Base-by-base conservation (phyloP, 2,113 vertebrate genomes). In the Meriones unguiculatus region DNA sequence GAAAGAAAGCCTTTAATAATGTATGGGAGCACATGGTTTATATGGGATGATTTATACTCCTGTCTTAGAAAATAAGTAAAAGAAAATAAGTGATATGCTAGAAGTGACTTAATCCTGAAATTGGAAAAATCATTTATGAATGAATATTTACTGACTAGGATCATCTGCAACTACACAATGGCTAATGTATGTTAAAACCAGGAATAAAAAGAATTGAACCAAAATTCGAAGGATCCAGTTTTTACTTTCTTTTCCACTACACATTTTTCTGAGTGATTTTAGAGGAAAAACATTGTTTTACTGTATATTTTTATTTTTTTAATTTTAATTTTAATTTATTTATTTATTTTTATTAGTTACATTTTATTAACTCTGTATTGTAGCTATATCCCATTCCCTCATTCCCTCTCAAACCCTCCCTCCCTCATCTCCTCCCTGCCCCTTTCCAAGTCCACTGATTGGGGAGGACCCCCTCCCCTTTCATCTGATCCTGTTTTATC, bases 61-160 rank as follows among this genome's bases (percentile, higher is more conserved):
- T 89, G 13, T 35, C 30, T 89, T 90, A 50, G 89, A 95, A 95
- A 93, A 78, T 30, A 59, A 57, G 8, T 84, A 93, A 67, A 85
- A 77, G 4, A 89, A 96, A 92, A 73, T 78, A 96, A 35, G 15
- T 82, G 35, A 90, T 91, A 50, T 46, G 65, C 62, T 82, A 85
- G 64, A 95, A 94, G 14, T 95, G 77, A 95, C 72, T 95, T 96
- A 97, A 96, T 96, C 62, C 15, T 11, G 38, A 95, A 96, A 95
- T 94, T 89, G 93, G 85, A 90, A 96, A 97, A 97, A 92, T 90
- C 87, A 97, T 94, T 95, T 95, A 24, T 93, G 70, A 97, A 95
- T 96, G 96, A 76, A 80, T 65, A 82, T 82, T 76, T 11, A 57
- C 32, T 65, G 57, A 97, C 41, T 18, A 85, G 46, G 87, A 87